Percentiles rank a stretch among this genome's conserved stretches.
Evolutionary conservation across 2,888 invertebrate species (phyloP).

Genomic region (Lepidonotus clava): DNA sequence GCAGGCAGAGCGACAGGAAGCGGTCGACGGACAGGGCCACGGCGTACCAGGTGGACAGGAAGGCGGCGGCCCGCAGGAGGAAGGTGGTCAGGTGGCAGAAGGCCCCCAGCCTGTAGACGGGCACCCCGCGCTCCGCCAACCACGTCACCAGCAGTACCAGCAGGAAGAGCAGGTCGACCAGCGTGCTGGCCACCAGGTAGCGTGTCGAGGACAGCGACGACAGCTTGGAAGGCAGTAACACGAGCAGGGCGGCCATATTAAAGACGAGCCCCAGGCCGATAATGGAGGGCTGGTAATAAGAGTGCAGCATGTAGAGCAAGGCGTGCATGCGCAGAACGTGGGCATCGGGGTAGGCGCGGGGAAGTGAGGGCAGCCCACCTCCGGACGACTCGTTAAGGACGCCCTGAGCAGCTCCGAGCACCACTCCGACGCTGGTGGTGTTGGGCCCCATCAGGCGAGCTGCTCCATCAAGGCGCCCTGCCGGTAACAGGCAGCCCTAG

Average conservation of each 20-base stretch:
- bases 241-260: not conserved
- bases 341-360: not conserved
- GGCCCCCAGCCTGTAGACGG: not conserved
- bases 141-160: not conserved
- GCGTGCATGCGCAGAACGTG: conserved; percentile 17
- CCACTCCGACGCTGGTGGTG: not conserved
- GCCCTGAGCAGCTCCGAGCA: not conserved
- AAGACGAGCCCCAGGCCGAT: conserved; percentile 1
- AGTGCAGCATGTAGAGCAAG: conserved; percentile 14
- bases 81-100: conserved; percentile 23
- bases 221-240: not conserved
- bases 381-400: not conserved
- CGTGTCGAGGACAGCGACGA: not conserved
- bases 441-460: not conserved
- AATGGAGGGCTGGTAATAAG: conserved; percentile 2
- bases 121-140: not conserved
- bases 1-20: conserved; percentile 18
- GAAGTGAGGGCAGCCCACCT: not conserved
- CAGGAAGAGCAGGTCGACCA: conserved; percentile 14
- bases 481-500: no score
- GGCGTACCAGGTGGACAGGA: conserved; percentile 30
- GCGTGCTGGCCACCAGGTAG: conserved; percentile 24
- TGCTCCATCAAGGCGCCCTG: no score
- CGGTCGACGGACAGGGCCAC: conserved; percentile 24
- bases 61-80: not conserved